Evolutionary conservation across 92 coral and sea anemone genomes (phyloP).

Genomic region (Siderastrea radians): DNA sequence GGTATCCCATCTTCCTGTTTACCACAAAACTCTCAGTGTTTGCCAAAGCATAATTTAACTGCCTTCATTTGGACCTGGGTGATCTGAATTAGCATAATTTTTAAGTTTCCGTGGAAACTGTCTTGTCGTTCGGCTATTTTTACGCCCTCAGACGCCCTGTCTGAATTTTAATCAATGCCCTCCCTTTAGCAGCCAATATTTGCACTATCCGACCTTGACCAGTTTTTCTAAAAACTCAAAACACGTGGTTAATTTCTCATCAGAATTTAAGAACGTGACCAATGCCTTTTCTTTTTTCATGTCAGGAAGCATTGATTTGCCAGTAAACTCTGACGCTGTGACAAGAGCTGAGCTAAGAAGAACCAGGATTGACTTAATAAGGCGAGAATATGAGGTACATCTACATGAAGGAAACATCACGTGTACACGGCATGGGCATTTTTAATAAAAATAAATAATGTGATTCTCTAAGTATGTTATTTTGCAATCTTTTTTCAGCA

Average conservation of each 20-base stretch:
- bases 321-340: conserved; percentile 80
- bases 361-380: conserved; percentile 91
- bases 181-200: neutral
- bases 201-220: neutral
- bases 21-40: conserved; percentile 2
- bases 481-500: neutral
- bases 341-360: conserved; percentile 93
- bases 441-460: neutral
- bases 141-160: neutral
- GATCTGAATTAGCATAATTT: neutral
- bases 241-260: neutral
- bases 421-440: neutral
- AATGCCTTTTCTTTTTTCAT: neutral
- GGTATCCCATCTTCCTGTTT: neutral
- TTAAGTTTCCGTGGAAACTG: conserved; percentile 3
- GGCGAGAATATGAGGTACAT: conserved; percentile 95
- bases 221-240: neutral
- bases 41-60: neutral
- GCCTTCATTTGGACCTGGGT: neutral
- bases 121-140: conserved; percentile 13
- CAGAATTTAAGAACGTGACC: neutral
- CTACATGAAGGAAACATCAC: neutral
- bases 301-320: conserved; percentile 96
- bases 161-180: conserved; percentile 1
- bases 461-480: neutral